Conservation (phyloP, 2,113 vertebrate species). For the Silurus glanis region DNA sequence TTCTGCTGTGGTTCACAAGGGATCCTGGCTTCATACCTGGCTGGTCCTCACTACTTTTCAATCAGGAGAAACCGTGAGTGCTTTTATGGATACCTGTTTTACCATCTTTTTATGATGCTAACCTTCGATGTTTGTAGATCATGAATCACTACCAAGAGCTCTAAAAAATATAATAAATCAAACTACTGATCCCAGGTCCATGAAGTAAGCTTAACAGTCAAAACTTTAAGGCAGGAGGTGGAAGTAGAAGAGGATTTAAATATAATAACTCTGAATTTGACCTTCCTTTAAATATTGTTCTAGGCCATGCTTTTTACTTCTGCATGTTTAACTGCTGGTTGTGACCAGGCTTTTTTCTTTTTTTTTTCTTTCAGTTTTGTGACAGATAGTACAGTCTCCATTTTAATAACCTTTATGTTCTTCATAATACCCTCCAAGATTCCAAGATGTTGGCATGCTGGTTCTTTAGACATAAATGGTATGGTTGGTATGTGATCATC, state of each 20-base stretch:
- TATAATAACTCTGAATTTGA: not conserved
- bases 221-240: not conserved
- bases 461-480: slow-evolving; percentile 16
- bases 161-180: not conserved
- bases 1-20: slow-evolving; percentile 89
- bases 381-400: slow-evolving; percentile 82
- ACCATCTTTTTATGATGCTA: not conserved
- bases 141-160: not conserved
- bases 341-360: not conserved
- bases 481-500: not conserved
- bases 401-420: slow-evolving; percentile 77
- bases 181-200: not conserved
- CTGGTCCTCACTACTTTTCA: slow-evolving; percentile 81
- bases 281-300: not conserved
- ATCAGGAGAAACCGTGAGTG: slow-evolving; percentile 69
- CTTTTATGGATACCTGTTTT: not conserved
- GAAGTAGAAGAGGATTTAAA: not conserved
- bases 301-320: not conserved
- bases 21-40: slow-evolving; percentile 87
- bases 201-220: not conserved
- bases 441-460: slow-evolving; percentile 67
- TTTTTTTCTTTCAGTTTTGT: slow-evolving; percentile 69
- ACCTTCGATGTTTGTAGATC: not conserved
- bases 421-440: slow-evolving; percentile 84
- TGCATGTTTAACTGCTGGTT: not conserved